phyloP scores from a whole-genome alignment of 2,113 vertebrate genomes.

The Anolis sagrei region DNA sequence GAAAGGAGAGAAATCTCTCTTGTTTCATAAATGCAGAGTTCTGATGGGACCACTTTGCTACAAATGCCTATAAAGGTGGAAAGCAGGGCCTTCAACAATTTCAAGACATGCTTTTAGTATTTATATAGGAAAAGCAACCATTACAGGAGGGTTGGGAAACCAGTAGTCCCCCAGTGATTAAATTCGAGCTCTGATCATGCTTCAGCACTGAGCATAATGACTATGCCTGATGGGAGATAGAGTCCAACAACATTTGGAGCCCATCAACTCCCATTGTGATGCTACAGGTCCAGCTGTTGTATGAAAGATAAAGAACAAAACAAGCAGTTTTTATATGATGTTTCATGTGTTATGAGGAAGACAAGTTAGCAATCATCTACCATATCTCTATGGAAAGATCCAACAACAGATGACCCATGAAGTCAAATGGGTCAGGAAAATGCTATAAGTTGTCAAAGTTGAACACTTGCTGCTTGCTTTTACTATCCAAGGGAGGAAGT shows the following conservation, averaged over 20 bases:
- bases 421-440: background rate
- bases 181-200: background rate
- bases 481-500: background rate
- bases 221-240: background rate
- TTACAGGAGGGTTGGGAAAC: background rate
- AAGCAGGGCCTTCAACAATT: slow-evolving; percentile 28
- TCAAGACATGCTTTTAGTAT: slow-evolving; percentile 3
- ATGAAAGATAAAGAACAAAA: no score
- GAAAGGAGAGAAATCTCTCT: slow-evolving; percentile 34
- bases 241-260: background rate
- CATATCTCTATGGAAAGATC: background rate
- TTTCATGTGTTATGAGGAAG: no score
- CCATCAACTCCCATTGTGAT: no score
- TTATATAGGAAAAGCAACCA: background rate
- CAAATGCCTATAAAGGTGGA: slow-evolving; percentile 44
- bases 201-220: background rate
- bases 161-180: background rate
- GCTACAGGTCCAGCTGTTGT: no score
- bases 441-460: background rate
- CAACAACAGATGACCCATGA: background rate
- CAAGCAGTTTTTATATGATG: no score
- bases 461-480: background rate
- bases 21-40: slow-evolving; percentile 49
- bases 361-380: no score
- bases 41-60: slow-evolving; percentile 26